A percentile compares a stretch with the other conserved stretches of the same genome.
These are phyloP conservation scores for Nymphicus hollandicus DNA, from an alignment of 2,113 vertebrate species.

Conservation along the genomic window DNA sequence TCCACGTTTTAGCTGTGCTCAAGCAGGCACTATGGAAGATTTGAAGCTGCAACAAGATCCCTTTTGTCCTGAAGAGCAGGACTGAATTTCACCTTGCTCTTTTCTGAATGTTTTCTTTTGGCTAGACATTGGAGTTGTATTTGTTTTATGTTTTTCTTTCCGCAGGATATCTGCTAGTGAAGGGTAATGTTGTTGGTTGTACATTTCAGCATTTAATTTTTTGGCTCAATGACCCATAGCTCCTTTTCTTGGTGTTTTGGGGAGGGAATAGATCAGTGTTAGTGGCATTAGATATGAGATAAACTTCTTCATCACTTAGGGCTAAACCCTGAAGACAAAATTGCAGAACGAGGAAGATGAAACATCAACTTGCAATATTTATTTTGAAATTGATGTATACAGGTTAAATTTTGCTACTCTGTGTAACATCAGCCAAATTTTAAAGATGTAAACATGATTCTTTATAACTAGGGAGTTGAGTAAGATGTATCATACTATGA, in stretches of 20 bases:
- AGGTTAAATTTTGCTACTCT: background rate
- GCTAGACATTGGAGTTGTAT: background rate
- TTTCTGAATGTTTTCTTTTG: conserved; percentile 14
- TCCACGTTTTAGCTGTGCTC: background rate
- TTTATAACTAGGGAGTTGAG: background rate
- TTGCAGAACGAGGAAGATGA: background rate
- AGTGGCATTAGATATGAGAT: background rate
- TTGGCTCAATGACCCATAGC: conserved; percentile 53
- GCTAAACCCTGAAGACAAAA: background rate
- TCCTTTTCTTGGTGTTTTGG: conserved; percentile 27
- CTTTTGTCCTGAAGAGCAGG: background rate
- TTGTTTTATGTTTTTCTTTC: background rate
- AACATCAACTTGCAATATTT: background rate
- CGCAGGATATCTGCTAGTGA: background rate
- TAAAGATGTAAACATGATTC: background rate
- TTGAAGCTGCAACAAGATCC: conserved; percentile 29
- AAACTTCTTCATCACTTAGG: background rate
- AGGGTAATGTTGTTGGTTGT: background rate
- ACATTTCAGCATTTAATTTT: conserved; percentile 48
- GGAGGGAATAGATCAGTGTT: background rate
- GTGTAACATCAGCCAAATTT: background rate
- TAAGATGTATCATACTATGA: background rate
- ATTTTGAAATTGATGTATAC: background rate
- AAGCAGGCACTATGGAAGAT: background rate
- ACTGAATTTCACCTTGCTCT: conserved; percentile 11